These are phyloP conservation scores for Magallana gigas DNA, from an alignment of 1,140 invertebrate species.

Conservation along the genomic window DNA sequence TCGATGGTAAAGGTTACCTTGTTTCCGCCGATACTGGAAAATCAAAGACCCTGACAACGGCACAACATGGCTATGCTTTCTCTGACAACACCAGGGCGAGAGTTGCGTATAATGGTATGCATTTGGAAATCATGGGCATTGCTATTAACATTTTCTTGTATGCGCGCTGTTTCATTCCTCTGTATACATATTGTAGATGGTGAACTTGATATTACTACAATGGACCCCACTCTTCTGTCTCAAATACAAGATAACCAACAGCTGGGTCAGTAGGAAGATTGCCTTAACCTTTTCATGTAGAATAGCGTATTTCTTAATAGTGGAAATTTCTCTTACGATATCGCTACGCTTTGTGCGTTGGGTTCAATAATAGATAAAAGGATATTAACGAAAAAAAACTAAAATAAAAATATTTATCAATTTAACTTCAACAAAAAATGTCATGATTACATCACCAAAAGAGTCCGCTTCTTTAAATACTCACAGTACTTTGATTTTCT, in stretches of 20 bases:
- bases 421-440: too few species aligned
- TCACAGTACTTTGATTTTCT: too few species aligned
- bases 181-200: background rate
- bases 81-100: slow-evolving; percentile 35
- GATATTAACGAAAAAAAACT: too few species aligned
- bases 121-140: too few species aligned
- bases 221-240: background rate
- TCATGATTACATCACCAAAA: too few species aligned
- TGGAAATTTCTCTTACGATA: too few species aligned
- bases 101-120: background rate
- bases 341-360: too few species aligned
- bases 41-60: background rate
- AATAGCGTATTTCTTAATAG: too few species aligned
- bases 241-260: slow-evolving; percentile 21
- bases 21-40: slow-evolving; percentile 29
- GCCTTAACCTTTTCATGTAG: too few species aligned
- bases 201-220: background rate
- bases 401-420: too few species aligned
- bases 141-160: background rate
- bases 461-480: too few species aligned
- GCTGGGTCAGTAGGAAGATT: background rate
- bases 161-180: background rate
- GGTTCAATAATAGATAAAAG: too few species aligned
- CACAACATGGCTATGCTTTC: slow-evolving; percentile 9
- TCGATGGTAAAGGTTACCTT: slow-evolving; percentile 21